These are phyloP conservation scores for Heliothis subflexa DNA, from an alignment of 1,140 invertebrate genomes.

Conservation along the genomic window DNA sequence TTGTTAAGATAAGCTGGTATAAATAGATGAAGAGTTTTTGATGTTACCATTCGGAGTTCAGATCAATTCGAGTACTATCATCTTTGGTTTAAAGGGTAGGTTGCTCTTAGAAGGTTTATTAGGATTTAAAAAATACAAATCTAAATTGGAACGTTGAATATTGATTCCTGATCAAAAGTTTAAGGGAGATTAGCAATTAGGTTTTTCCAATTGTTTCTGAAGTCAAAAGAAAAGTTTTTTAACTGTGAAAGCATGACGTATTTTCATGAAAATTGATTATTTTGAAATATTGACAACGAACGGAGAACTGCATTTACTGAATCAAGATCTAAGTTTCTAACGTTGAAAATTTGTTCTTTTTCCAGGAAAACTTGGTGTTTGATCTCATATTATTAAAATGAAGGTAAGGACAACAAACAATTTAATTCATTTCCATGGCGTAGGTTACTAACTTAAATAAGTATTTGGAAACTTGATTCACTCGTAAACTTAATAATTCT, in stretches of 20 bases:
- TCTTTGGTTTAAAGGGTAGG: conserved; percentile 29
- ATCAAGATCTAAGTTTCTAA: too few species aligned
- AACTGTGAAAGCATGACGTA: neutral
- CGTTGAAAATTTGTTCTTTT: neutral
- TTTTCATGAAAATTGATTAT: too few species aligned
- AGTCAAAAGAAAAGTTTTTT: neutral
- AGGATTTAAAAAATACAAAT: too few species aligned
- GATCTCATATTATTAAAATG: conserved; percentile 23
- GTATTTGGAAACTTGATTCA: too few species aligned
- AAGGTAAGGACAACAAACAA: conserved; percentile 24
- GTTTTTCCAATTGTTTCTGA: neutral
- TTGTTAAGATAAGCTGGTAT: conserved; percentile 64
- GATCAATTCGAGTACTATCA: conserved; percentile 35
- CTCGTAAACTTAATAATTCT: too few species aligned
- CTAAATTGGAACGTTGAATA: too few species aligned
- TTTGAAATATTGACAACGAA: too few species aligned
- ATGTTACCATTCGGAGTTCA: conserved; percentile 64
- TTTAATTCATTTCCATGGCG: too few species aligned
- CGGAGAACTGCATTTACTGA: too few species aligned
- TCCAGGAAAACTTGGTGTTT: neutral
- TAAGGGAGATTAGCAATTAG: neutral
- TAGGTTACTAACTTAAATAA: too few species aligned
- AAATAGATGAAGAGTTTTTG: conserved; percentile 62
- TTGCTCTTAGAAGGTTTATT: neutral
- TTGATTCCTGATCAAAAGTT: too few species aligned